Evolutionary conservation across 2,888 invertebrate genomes (phyloP).

Genomic region (Cepaea hortensis): DNA sequence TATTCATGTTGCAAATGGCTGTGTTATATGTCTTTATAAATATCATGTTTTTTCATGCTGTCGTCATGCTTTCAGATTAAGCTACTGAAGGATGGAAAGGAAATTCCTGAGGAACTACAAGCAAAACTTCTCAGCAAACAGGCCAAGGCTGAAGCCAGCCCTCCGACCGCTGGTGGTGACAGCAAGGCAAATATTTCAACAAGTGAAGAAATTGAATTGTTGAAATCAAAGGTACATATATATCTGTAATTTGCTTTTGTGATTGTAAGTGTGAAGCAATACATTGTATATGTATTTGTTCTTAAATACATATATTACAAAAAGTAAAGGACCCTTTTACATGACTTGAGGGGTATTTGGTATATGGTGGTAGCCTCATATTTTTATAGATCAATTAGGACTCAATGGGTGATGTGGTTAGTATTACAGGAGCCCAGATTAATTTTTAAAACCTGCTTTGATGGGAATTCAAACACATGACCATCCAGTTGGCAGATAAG

Average conservation of each 20-base stretch:
- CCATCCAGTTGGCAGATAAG: no score
- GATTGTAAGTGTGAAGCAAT: not conserved
- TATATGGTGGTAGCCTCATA: no score
- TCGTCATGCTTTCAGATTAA: conserved; percentile 60
- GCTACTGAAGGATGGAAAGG: conserved; percentile 74
- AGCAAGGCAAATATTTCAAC: conserved; percentile 37
- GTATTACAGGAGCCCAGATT: no score
- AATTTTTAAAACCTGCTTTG: no score
- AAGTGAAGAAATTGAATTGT: conserved; percentile 53
- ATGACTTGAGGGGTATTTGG: no score
- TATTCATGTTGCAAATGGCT: not conserved
- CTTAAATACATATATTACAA: not conserved
- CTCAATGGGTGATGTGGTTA: no score
- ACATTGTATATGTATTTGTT: not conserved
- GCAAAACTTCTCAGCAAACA: conserved; percentile 59
- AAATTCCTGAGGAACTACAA: conserved; percentile 70
- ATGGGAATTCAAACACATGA: no score
- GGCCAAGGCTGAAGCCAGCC: conserved; percentile 53
- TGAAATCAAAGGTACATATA: conserved; percentile 67
- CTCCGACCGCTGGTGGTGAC: conserved; percentile 41
- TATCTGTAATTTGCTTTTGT: no score
- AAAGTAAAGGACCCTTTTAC: no score
- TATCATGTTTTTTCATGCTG: not conserved
- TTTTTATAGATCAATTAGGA: no score
- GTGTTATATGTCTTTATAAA: not conserved